Evolutionary conservation across 2,113 vertebrate genomes (phyloP).

Genomic region (Brevimyrus niger): DNA sequence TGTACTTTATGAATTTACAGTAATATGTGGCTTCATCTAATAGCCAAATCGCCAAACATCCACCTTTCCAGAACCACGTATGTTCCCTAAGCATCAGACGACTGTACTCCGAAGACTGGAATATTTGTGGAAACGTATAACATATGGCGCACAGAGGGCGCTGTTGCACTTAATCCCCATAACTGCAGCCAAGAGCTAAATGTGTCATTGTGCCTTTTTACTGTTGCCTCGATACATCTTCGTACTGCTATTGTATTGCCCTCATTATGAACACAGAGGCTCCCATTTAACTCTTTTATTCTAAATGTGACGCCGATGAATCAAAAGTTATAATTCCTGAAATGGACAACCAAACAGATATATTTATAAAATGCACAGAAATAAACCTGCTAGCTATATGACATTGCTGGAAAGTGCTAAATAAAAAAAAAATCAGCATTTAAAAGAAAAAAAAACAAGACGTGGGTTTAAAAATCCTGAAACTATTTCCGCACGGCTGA

Average conservation of each 20-base stretch:
- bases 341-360: neutral
- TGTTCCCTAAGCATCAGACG: neutral
- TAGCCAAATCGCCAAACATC: neutral
- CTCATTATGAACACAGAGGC: neutral
- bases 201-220: neutral
- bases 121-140: neutral
- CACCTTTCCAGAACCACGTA: neutral
- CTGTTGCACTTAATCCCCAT: neutral
- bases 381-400: neutral
- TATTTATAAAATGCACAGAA: neutral
- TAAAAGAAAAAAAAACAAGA: neutral
- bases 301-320: neutral
- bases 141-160: neutral
- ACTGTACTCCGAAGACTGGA: neutral
- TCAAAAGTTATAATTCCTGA: neutral
- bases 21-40: neutral
- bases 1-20: neutral
- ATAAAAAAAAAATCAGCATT: neutral
- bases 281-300: neutral
- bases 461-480: neutral
- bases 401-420: neutral
- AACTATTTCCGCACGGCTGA: neutral
- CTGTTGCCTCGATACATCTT: neutral
- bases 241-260: neutral
- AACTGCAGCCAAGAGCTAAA: neutral